These are phyloP conservation scores for Neotoxoptera formosana DNA, from an alignment of 1,140 invertebrate species.

Conservation along the genomic window DNA sequence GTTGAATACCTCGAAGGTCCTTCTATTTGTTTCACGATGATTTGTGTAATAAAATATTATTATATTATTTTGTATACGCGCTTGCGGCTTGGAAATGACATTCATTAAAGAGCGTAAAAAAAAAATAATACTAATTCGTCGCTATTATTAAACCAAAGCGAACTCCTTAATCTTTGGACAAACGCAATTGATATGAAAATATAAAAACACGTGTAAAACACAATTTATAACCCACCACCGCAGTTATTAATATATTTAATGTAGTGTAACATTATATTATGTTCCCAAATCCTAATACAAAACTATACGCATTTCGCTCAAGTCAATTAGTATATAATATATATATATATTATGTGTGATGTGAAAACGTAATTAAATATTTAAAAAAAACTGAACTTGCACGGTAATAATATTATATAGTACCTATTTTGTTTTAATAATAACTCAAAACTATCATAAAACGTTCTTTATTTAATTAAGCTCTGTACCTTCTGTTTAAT, in stretches of 20 bases:
- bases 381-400: background rate
- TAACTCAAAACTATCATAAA: background rate
- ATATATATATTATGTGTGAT: background rate
- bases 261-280: conserved; percentile 18
- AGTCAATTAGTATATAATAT: background rate
- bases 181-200: conserved; percentile 12
- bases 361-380: background rate
- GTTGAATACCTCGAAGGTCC: background rate
- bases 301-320: background rate
- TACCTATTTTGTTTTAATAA: conserved; percentile 4
- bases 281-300: background rate
- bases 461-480: background rate
- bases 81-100: background rate
- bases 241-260: conserved; percentile 13
- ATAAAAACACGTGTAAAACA: conserved; percentile 20
- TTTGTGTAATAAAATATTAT: background rate
- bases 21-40: background rate
- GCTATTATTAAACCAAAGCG: background rate
- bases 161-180: background rate
- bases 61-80: background rate
- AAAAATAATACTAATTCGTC: background rate
- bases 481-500: background rate
- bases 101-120: background rate
- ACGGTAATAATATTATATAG: background rate
- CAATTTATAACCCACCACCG: background rate